These are phyloP conservation scores for Triplophysa siluroides DNA, from an alignment of 2,113 vertebrate species.

Conservation along the genomic window DNA sequence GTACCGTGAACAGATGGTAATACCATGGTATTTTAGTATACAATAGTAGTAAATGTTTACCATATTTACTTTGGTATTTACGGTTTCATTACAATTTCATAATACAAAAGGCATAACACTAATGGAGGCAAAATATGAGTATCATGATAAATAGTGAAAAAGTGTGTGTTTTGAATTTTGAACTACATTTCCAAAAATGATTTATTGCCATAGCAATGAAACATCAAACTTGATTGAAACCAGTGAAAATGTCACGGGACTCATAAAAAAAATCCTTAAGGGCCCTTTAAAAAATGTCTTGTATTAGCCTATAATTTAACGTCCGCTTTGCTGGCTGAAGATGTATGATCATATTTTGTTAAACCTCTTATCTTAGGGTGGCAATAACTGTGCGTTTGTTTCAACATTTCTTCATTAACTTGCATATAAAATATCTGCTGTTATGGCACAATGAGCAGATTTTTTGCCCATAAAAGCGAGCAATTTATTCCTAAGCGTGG, in stretches of 20 bases:
- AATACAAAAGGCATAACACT: no score
- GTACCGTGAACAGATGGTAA: not conserved
- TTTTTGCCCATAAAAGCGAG: constrained; percentile 28
- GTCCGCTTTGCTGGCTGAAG: constrained; percentile 12
- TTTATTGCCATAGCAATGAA: constrained; percentile 1
- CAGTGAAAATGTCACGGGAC: constrained; percentile 34
- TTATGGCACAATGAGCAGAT: constrained; percentile 28
- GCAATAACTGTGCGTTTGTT: constrained; percentile 31
- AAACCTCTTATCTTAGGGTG: constrained; percentile 32
- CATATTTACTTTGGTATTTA: no score
- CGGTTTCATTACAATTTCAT: no score
- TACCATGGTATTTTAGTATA: not conserved
- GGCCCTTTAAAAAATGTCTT: constrained; percentile 6
- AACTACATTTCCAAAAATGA: not conserved
- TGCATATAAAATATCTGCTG: constrained; percentile 22
- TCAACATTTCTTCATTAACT: constrained; percentile 16
- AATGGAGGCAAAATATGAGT: not conserved
- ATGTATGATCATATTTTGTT: constrained; percentile 17
- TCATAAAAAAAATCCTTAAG: constrained; percentile 18
- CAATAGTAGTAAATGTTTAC: no score
- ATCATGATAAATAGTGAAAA: constrained; percentile 6
- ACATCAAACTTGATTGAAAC: constrained; percentile 19
- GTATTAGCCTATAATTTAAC: constrained; percentile 23
- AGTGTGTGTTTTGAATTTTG: constrained; percentile 19
- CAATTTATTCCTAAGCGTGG: constrained; percentile 38